phyloP scores from a whole-genome alignment of 2,113 vertebrate species.

The Anhinga rufa region DNA sequence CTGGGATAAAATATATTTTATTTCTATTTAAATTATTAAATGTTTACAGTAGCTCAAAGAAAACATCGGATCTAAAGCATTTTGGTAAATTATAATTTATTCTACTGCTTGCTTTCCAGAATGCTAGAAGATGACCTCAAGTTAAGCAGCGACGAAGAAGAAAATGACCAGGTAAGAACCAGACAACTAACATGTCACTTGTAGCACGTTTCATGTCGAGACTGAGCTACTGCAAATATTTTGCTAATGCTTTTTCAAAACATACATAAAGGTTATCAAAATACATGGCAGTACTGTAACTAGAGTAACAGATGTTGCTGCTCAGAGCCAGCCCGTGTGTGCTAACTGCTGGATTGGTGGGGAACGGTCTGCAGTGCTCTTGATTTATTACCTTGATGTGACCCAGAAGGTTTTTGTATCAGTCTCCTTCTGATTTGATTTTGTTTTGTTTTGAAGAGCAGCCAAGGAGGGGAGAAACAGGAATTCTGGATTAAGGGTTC shows the following conservation, averaged over 20 bases:
- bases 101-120: constrained; percentile 65
- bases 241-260: constrained; percentile 60
- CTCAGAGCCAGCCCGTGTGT: constrained; percentile 27
- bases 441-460: constrained; percentile 6
- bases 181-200: not conserved
- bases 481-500: constrained; percentile 30
- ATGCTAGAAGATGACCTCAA: constrained; percentile 84
- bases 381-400: constrained; percentile 69
- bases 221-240: constrained; percentile 48
- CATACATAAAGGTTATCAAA: constrained; percentile 60
- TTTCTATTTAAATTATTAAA: not conserved
- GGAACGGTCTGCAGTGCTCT: constrained; percentile 44
- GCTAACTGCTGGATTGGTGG: constrained; percentile 62
- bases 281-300: constrained; percentile 44
- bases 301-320: constrained; percentile 71
- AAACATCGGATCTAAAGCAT: not conserved
- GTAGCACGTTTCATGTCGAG: constrained; percentile 29
- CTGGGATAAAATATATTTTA: not conserved
- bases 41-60: not conserved
- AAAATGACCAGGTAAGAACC: constrained; percentile 75
- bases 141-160: constrained; percentile 80
- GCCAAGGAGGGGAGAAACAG: constrained; percentile 19
- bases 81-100: not conserved
- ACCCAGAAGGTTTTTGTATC: constrained; percentile 70
- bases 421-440: constrained; percentile 40